Percentiles rank a stretch among this genome's conserved stretches.
phyloP scores from a whole-genome alignment of 2,797 vertebrate species.

The Babyrousa celebensis region DNA sequence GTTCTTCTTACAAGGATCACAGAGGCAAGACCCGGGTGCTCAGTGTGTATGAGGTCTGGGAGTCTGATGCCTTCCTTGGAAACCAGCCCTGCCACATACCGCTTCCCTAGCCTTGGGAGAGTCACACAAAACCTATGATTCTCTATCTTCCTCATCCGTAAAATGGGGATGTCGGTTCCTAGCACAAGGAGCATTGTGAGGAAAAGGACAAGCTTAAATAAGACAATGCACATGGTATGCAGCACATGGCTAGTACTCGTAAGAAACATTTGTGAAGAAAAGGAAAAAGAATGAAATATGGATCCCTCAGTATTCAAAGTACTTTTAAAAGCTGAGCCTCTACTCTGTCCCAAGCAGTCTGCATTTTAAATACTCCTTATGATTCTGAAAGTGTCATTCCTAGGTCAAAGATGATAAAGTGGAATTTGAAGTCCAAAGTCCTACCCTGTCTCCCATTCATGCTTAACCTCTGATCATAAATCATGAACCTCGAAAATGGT shows the following conservation, averaged over 20 bases:
- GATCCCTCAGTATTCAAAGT: neutral
- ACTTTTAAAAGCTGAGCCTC: neutral
- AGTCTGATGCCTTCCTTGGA: neutral
- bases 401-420: neutral
- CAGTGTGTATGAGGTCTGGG: neutral
- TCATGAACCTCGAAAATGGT: neutral
- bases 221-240: neutral
- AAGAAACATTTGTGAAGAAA: neutral
- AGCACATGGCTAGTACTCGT: neutral
- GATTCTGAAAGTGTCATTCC: neutral
- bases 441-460: neutral
- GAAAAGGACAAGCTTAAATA: neutral
- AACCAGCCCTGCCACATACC: neutral
- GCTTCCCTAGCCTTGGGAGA: neutral
- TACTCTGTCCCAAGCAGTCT: neutral
- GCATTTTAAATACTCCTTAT: conserved; percentile 36
- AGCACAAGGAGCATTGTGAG: neutral
- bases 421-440: neutral
- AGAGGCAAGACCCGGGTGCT: neutral
- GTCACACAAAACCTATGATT: neutral
- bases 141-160: neutral
- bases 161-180: neutral
- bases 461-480: conserved; percentile 21
- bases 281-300: neutral
- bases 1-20: no score